A percentile compares a stretch with the other conserved stretches of the same genome.
Conservation (phyloP, 2,888 invertebrate species). For the Sceliomorpha sp. region DNA sequence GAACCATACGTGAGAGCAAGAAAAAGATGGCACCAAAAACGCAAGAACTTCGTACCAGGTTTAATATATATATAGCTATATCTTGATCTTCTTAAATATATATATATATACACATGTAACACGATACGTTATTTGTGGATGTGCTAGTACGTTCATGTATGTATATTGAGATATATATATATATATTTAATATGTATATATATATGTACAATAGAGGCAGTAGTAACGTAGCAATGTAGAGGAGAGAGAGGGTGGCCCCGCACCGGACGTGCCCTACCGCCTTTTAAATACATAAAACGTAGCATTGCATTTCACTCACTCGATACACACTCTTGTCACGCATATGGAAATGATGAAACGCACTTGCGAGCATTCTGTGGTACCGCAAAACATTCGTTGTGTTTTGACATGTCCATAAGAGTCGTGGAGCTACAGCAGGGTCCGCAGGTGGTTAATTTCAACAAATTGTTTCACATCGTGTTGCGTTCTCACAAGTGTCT, state of each 20-base stretch:
- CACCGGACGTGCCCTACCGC: constrained; percentile 75
- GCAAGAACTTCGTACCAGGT: constrained; percentile 74
- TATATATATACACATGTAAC: constrained; percentile 54
- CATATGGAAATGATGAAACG: constrained; percentile 32
- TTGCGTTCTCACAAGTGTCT: constrained; percentile 1
- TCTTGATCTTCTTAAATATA: constrained; percentile 49
- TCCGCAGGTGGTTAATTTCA: background rate
- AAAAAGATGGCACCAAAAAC: constrained; percentile 81
- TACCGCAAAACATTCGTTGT: constrained; percentile 29
- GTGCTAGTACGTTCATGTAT: constrained; percentile 58
- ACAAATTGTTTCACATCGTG: background rate
- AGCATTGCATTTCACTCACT: constrained; percentile 49
- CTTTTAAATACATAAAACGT: constrained; percentile 62
- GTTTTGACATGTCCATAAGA: constrained; percentile 5
- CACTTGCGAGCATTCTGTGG: constrained; percentile 29
- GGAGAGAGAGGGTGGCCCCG: constrained; percentile 75
- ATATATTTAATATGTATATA: constrained; percentile 65
- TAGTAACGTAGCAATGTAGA: constrained; percentile 77
- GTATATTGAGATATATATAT: constrained; percentile 62
- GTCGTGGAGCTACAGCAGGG: constrained; percentile 35
- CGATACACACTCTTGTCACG: constrained; percentile 42
- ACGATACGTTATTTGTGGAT: constrained; percentile 28
- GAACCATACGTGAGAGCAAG: constrained; percentile 83
- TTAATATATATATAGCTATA: constrained; percentile 57
- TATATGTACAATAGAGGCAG: constrained; percentile 78